These are phyloP conservation scores for Papilio polytes DNA, from an alignment of 1,140 invertebrate species.

Conservation along the genomic window DNA sequence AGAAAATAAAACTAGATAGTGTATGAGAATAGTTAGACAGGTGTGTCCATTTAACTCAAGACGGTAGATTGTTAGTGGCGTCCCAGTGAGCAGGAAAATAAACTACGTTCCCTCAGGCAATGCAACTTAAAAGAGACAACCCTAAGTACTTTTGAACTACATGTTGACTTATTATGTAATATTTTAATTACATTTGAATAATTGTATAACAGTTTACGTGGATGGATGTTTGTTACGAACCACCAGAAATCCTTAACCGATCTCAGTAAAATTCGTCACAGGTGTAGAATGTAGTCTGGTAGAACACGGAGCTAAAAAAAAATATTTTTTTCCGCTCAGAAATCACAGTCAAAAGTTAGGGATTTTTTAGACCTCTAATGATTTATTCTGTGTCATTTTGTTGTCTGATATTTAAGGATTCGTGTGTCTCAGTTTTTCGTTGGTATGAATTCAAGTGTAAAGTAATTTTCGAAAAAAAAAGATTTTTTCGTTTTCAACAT, in stretches of 20 bases:
- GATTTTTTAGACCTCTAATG: not conserved
- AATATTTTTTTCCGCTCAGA: too few relatives aligned
- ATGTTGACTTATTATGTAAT: not conserved
- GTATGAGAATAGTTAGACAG: not conserved
- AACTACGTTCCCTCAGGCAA: constrained; percentile 38
- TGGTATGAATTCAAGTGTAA: not conserved
- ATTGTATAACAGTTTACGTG: too few relatives aligned
- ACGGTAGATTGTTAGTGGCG: constrained; percentile 60
- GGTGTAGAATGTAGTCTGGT: too few relatives aligned
- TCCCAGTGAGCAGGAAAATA: constrained; percentile 73
- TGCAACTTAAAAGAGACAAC: not conserved
- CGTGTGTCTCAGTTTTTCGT: too few relatives aligned
- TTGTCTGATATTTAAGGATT: not conserved
- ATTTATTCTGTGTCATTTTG: not conserved
- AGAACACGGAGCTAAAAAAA: too few relatives aligned
- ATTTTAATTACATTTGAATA: not conserved
- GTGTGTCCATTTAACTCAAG: constrained; percentile 15
- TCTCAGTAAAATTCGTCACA: too few relatives aligned
- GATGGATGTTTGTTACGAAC: too few relatives aligned
- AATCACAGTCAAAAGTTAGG: not conserved
- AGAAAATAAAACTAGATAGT: constrained; percentile 2
- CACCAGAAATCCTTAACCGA: too few relatives aligned
- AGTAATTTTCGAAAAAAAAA: not conserved
- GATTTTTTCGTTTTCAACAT: not conserved
- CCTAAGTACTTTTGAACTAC: not conserved